phyloP scores from a whole-genome alignment of 2,888 invertebrate species.

The Bellardia pandia region DNA sequence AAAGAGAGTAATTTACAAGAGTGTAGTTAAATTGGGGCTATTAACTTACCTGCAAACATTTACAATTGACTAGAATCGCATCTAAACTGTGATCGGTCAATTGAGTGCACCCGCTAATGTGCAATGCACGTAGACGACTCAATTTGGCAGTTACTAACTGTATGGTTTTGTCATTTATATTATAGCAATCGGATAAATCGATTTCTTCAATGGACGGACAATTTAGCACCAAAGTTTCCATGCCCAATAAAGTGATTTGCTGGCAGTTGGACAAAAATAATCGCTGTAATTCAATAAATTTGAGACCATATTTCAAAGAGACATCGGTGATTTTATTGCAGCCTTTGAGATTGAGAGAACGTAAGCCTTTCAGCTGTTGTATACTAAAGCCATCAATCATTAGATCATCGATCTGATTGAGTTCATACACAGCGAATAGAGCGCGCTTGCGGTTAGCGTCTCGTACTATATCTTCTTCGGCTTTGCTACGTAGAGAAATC shows the following conservation, averaged over 20 bases:
- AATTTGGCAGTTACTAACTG: constrained; percentile 84
- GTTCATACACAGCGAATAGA: constrained; percentile 87
- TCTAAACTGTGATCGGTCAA: constrained; percentile 85
- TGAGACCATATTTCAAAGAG: constrained; percentile 88
- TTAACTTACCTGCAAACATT: constrained; percentile 81
- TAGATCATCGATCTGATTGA: constrained; percentile 78
- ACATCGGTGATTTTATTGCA: constrained; percentile 90
- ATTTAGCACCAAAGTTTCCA: constrained; percentile 87
- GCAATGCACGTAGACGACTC: constrained; percentile 79
- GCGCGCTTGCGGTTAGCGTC: constrained; percentile 88
- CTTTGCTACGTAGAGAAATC: constrained; percentile 88
- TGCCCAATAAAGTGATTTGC: constrained; percentile 88
- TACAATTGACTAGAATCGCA: constrained; percentile 85
- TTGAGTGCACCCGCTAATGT: constrained; percentile 85
- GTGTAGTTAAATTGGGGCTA: not conserved
- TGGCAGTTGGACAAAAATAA: constrained; percentile 89
- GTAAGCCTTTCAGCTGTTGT: constrained; percentile 85
- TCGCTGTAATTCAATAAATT: constrained; percentile 87
- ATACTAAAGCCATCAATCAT: constrained; percentile 85
- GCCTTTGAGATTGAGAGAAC: constrained; percentile 87
- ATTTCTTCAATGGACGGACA: constrained; percentile 89
- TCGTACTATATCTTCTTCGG: constrained; percentile 88
- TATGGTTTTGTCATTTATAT: constrained; percentile 88
- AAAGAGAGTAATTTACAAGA: not conserved
- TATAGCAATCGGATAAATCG: constrained; percentile 88